phyloP scores from a whole-genome alignment of 2,113 vertebrate genomes.

The Plestiodon gilberti region DNA sequence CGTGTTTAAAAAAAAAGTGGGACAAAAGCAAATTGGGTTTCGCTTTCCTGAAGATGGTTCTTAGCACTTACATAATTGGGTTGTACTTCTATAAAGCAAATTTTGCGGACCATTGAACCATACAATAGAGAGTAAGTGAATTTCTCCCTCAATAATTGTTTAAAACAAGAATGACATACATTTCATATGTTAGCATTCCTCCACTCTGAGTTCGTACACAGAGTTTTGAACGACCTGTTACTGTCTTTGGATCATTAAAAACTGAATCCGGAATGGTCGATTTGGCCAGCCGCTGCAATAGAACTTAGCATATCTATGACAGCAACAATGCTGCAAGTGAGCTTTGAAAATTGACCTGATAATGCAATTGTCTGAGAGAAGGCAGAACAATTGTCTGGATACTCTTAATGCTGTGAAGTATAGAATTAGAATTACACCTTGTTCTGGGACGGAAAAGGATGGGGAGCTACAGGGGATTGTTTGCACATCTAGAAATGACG shows the following conservation, averaged over 20 bases:
- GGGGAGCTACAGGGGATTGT: neutral
- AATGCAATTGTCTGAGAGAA: constrained; percentile 24
- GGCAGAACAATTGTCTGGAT: constrained; percentile 33
- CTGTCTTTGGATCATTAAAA: constrained; percentile 59
- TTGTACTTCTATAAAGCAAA: constrained; percentile 69
- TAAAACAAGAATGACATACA: constrained; percentile 66
- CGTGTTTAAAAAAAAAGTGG: neutral
- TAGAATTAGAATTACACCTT: neutral
- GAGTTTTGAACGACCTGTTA: constrained; percentile 54
- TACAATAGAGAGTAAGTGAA: constrained; percentile 48
- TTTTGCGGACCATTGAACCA: constrained; percentile 67
- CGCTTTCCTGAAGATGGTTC: constrained; percentile 60
- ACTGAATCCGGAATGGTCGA: constrained; percentile 55
- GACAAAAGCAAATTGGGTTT: constrained; percentile 55
- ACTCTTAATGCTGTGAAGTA: constrained; percentile 36
- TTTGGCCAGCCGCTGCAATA: constrained; percentile 34
- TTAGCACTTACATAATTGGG: constrained; percentile 65
- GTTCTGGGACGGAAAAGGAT: neutral
- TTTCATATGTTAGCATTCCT: constrained; percentile 39
- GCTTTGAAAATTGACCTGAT: constrained; percentile 39
- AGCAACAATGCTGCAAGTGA: constrained; percentile 39
- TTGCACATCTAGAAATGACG: neutral
- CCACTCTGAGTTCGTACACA: constrained; percentile 39
- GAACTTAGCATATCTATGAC: constrained; percentile 66
- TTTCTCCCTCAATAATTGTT: constrained; percentile 67